phyloP scores from a whole-genome alignment of 2,797 vertebrate species.

The Gila robusta region DNA sequence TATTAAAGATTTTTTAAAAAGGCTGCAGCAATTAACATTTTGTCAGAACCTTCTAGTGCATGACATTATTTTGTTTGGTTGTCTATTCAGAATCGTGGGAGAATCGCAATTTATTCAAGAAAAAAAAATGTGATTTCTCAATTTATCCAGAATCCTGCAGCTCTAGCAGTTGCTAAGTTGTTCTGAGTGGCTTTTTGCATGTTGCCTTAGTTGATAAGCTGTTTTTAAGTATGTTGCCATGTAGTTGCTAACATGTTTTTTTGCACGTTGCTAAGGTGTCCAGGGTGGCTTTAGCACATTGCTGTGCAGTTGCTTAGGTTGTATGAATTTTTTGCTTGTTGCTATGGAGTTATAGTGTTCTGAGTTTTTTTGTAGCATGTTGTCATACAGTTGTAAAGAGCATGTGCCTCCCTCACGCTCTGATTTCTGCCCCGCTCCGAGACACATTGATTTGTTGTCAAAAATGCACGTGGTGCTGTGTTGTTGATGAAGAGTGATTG shows the following conservation, averaged over 20 bases:
- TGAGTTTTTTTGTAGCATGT: background rate
- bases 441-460: constrained; percentile 69
- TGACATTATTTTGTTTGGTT: background rate
- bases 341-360: background rate
- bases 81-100: background rate
- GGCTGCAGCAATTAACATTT: background rate
- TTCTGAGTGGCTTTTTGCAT: too few relatives aligned
- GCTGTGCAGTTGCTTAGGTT: background rate
- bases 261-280: too few relatives aligned
- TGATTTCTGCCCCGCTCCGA: constrained; percentile 33
- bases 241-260: too few relatives aligned
- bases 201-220: too few relatives aligned
- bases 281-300: background rate
- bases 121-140: background rate
- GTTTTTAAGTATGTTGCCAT: background rate
- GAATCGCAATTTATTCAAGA: background rate
- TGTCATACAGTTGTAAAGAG: background rate
- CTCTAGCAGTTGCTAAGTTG: background rate
- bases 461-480: constrained; percentile 61
- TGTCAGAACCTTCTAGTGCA: background rate
- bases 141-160: background rate
- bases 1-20: too few relatives aligned
- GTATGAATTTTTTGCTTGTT: background rate
- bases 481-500: constrained; percentile 73
- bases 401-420: background rate